Conservation (phyloP, 2,888 invertebrate genomes). For the Lasiommata megera region DNA sequence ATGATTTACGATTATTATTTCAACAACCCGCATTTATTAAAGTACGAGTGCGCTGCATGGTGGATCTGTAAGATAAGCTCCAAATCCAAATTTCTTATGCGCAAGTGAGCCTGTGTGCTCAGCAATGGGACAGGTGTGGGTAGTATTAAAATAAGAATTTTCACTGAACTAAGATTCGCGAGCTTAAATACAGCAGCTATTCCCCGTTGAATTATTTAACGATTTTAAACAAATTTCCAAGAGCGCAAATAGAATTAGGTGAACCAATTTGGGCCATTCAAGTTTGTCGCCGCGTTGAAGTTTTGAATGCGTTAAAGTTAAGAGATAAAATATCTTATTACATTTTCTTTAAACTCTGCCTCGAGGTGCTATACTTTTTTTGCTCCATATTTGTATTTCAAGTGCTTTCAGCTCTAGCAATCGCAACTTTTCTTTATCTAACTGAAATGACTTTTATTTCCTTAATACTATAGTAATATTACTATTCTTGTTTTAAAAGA, state of each 20-base stretch:
- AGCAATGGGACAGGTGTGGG: no score
- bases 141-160: no score
- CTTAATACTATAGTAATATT: slow-evolving; percentile 35
- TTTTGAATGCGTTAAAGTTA: slow-evolving; percentile 36
- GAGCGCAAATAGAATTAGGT: slow-evolving; percentile 38
- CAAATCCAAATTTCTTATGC: no score
- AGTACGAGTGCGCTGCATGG: no score
- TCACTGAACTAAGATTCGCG: neutral
- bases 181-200: slow-evolving; percentile 12
- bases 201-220: slow-evolving; percentile 29
- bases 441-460: slow-evolving; percentile 38
- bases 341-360: slow-evolving; percentile 32
- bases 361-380: slow-evolving; percentile 19
- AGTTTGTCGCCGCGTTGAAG: slow-evolving; percentile 34
- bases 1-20: no score
- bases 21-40: no score
- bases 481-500: slow-evolving; percentile 29
- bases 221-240: slow-evolving; percentile 38
- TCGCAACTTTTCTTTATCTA: slow-evolving; percentile 42
- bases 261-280: slow-evolving; percentile 39
- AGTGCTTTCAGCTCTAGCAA: slow-evolving; percentile 37
- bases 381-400: slow-evolving; percentile 39
- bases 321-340: slow-evolving; percentile 37
- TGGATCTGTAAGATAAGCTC: no score
- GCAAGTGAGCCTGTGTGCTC: no score